Evolutionary conservation across 2,888 invertebrate species (phyloP), one percentile per base, ranked within the genome.

Genomic region (Pegoplata infirma): DNA sequence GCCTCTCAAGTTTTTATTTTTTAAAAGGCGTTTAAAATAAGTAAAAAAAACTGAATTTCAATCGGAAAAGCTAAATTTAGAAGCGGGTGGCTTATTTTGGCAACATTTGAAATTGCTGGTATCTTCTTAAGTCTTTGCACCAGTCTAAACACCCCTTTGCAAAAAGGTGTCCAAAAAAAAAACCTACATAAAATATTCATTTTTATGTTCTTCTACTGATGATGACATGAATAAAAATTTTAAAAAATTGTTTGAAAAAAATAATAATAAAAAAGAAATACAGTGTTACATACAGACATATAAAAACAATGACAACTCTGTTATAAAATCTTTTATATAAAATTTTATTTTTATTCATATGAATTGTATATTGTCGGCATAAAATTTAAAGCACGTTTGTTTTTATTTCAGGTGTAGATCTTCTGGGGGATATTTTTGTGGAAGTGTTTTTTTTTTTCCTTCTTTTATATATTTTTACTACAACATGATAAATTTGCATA

Each of bases 331-430:
- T 32, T n/a, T n/a, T n/a, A n/a, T n/a, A n/a, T n/a, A n/a, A n/a
- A n/a, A n/a, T n/a, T n/a, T n/a, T n/a, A n/a, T n/a, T n/a, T n/a
- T 8, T 10, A 32, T 32, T 32, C 12, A 32, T 2, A 32, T 12
- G 10, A n/a, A n/a, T n/a, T 32, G 32, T 32, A 12, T 32, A 14
- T 44, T 69, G 68, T 28, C 75, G 68, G 75, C 68, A 75, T 44
- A 47, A 68, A 69, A 75, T 21, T 51, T 56, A 69, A 75, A 68
- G 56, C 75, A 69, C 75, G 75, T 63, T 17, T 68, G 28, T 63
- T 69, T 75, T 75, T 44, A 75, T 75, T 75, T 75, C 75, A 75
- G 75, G 75, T 75, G 75, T 40, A 55, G 63, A 56, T 75, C 55
- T 55, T 14, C 4, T n/a, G 46, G 53, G 23, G 25, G 32, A 21